These are phyloP conservation scores for Drosophila picticornis DNA, from an alignment of 2,888 invertebrate genomes.

Conservation along the genomic window DNA sequence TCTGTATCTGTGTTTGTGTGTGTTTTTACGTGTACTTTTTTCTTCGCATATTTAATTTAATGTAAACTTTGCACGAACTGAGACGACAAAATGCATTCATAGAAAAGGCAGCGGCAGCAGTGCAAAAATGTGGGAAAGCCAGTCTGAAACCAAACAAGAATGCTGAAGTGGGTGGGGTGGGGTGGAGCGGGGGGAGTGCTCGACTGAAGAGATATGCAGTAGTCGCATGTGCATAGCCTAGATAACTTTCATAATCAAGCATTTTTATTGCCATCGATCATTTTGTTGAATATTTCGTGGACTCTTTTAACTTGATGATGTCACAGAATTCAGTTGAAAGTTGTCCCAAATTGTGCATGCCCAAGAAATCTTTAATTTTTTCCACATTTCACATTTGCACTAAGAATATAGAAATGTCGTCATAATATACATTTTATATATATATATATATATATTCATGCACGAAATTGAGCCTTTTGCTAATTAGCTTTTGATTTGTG, in stretches of 20 bases:
- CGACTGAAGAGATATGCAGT: neutral
- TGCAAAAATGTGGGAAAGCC: conserved; percentile 31
- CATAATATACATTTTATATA: neutral
- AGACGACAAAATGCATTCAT: conserved; percentile 21
- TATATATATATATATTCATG: neutral
- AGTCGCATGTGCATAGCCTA: neutral
- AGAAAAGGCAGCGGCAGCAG: neutral
- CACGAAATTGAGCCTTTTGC: neutral
- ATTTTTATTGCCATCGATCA: neutral
- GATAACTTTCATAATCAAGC: neutral
- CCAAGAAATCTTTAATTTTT: neutral
- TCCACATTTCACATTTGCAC: neutral
- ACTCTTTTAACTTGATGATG: neutral
- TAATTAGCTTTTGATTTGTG: neutral
- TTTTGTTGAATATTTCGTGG: neutral
- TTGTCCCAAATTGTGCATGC: neutral
- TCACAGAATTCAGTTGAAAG: neutral
- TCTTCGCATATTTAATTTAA: conserved; percentile 30
- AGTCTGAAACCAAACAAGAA: neutral
- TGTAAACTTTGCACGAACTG: conserved; percentile 35
- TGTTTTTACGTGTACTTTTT: neutral
- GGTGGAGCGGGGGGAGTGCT: neutral
- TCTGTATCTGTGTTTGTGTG: neutral
- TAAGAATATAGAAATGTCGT: neutral
- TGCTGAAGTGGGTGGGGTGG: neutral